Evolutionary conservation across 2,888 invertebrate genomes (phyloP), one percentile per base, ranked within the genome.

Genomic region (Balanococcus diminutus): DNA sequence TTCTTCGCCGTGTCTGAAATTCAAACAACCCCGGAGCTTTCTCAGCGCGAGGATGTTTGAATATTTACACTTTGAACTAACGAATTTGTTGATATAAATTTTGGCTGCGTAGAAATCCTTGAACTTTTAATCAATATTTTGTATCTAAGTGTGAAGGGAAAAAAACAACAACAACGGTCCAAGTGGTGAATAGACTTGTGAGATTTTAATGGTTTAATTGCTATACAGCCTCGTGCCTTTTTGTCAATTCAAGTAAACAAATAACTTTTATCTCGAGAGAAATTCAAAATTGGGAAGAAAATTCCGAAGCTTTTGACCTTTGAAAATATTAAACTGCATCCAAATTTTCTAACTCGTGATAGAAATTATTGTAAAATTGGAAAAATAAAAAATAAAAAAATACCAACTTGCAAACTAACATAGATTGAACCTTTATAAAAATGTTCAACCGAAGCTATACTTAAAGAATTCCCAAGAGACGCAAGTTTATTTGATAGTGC

Each of bases 401-500:
- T n/a, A 9, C 36, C 36, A 36, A 36, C 75, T 79, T 19, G 16
- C 25, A 32, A n/a, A 22, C 22, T 32, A 16, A n/a, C 32, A n/a
- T 72, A 72, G 31, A 32, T 72, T 72, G 8, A 16, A 31, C 72
- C 32, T n/a, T 16, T 32, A 32, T 46, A 61, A 72, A 72, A 72
- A 72, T 79, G 36, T 79, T 79, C 28, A 16, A 79, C 19, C 36
- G 19, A 19, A 61, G 22, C 22, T 36, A 56, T 56, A 56, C 8
- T 22, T 56, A 79, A 79, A 79, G 75, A 19, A 79, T 36, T 36
- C 75, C 36, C 75, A 1, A 32, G 75, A 79, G 36, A 79, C n/a
- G 14, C 19, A 79, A 79, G 32, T 79, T 79, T 79, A 79, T 79
- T 79, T 79, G 75, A 79, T 79, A 36, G 75, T 36, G 36, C 75